Evolutionary conservation across 2,113 vertebrate genomes (phyloP), one percentile per base, ranked within the genome.

Genomic region (Galeopterus variegatus): DNA sequence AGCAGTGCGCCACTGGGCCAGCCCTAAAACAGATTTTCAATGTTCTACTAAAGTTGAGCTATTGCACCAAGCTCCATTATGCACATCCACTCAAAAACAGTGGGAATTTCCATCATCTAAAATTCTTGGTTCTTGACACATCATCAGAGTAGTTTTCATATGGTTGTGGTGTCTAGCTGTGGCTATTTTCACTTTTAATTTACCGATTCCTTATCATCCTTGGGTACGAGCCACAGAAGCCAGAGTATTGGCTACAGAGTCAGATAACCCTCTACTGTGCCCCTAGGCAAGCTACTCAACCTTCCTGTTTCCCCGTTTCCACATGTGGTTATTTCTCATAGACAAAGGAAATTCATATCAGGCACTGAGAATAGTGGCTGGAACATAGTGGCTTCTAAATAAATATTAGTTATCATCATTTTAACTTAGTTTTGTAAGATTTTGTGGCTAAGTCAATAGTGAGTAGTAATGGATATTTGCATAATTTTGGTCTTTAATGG

Each of bases 371-470:
- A 31, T 33, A 76, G 33, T 13, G 10, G 17, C 13, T 87, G 54
- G 6, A 77, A 79, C 12, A 62, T 2, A 90, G 8, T 26, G 28
- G 6, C n/a, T 82, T 85, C 75, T 92, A 64, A 54, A 90, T 58
- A 72, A 83, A 56, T 60, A 17, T 65, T 50, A 52, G 8, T 65
- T 58, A 85, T 72, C 8, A 26, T 67, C 85, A 65, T 83, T 92
- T 94, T 52, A 89, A 76, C 14, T 54, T 81, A 13, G 9, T 65
- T 81, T 67, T 79, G 4, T 86, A 67, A 88, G 26, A 77, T 94
- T 62, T 50, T 52, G 81, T 90, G n/a, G 45, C 31, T 92, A 64
- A 80, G 18, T 88, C 23, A 56, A 77, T 50, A 81, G 6, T 82
- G 31, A 5, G 0, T n/a, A 45, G 12, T 17, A 58, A n/a, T 5